These are phyloP conservation scores for Nebria ingens DNA, from an alignment of 1,140 invertebrate species.

Conservation along the genomic window DNA sequence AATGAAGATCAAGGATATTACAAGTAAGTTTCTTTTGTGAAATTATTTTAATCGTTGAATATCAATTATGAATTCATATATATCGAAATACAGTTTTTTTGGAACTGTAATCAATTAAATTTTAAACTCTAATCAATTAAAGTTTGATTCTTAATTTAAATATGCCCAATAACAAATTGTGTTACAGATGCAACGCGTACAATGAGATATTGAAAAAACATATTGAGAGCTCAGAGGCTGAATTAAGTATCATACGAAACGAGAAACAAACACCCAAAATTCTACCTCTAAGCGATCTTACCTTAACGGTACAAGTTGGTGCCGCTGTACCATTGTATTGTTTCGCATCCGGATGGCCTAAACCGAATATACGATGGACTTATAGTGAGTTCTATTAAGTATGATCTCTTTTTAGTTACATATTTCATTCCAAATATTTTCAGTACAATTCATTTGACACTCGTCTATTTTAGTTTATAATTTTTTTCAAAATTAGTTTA, in stretches of 20 bases:
- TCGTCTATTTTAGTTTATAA: no score
- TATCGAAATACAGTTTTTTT: no score
- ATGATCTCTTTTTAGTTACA: slow-evolving; percentile 1
- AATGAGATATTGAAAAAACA: slow-evolving; percentile 27
- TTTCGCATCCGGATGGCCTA: slow-evolving; percentile 25
- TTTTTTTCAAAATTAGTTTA: no score
- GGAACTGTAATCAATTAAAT: no score
- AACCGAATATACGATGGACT: slow-evolving; percentile 27
- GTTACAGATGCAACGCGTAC: slow-evolving; percentile 27
- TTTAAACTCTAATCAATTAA: no score
- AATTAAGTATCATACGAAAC: no score
- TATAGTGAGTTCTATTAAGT: slow-evolving; percentile 18
- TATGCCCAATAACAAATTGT: no score
- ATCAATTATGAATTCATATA: no score
- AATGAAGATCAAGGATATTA: slow-evolving; percentile 26
- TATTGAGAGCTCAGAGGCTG: slow-evolving; percentile 22
- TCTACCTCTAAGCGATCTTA: slow-evolving; percentile 18
- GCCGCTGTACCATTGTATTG: slow-evolving; percentile 24
- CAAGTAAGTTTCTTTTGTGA: slow-evolving; percentile 28
- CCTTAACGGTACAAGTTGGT: slow-evolving; percentile 22
- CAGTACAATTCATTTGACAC: no score
- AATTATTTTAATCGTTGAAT: no score
- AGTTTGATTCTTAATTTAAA: no score
- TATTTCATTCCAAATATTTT: no score
- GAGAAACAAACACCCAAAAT: slow-evolving; percentile 16